phyloP scores from a whole-genome alignment of 2,113 vertebrate genomes.

The Antechinus stuartii region DNA sequence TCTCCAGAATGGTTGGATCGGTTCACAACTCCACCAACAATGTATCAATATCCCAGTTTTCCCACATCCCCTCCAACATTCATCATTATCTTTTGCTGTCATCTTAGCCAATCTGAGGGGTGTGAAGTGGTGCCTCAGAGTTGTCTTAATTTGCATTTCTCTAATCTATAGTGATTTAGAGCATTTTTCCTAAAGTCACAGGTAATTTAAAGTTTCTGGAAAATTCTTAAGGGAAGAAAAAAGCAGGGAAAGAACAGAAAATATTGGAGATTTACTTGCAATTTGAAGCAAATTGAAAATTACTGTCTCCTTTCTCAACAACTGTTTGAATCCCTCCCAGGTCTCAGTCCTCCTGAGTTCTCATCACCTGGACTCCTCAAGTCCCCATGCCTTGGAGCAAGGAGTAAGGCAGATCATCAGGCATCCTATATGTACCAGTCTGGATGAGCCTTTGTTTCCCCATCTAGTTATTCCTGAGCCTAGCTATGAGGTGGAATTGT shows the following conservation, averaged over 20 bases:
- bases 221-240: not conserved
- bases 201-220: not conserved
- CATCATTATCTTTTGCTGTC: too few relatives aligned
- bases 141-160: too few relatives aligned
- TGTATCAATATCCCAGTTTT: too few relatives aligned
- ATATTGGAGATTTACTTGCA: not conserved
- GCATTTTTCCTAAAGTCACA: not conserved
- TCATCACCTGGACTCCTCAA: slow-evolving; percentile 1
- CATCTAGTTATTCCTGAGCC: too few relatives aligned
- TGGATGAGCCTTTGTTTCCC: not conserved
- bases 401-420: not conserved
- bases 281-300: not conserved
- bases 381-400: not conserved
- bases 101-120: too few relatives aligned
- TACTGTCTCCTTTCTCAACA: not conserved
- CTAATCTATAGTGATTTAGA: too few relatives aligned
- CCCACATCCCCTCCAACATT: too few relatives aligned
- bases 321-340: not conserved
- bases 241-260: not conserved
- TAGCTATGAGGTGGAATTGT: too few relatives aligned
- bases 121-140: too few relatives aligned
- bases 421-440: slow-evolving; percentile 2
- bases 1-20: too few relatives aligned
- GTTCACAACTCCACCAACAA: too few relatives aligned
- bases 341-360: slow-evolving; percentile 7